These are phyloP conservation scores for Euglossa dilemma DNA, from an alignment of 1,140 invertebrate species.

Conservation along the genomic window DNA sequence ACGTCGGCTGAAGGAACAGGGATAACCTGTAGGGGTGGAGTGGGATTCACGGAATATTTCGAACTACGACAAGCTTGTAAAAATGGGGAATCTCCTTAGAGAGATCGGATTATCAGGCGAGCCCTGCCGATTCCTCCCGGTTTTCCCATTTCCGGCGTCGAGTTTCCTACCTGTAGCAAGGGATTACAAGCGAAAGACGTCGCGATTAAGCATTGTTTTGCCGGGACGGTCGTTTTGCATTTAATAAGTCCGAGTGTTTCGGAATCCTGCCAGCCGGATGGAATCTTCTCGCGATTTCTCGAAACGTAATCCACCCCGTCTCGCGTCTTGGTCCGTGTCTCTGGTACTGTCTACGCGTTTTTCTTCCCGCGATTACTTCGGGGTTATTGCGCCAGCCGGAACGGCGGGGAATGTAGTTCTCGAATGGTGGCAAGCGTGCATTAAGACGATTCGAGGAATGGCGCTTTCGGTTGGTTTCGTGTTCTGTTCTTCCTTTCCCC, in stretches of 20 bases:
- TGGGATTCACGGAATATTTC: constrained; percentile 66
- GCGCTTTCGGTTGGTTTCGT: too few relatives aligned
- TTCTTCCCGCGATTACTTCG: constrained; percentile 27
- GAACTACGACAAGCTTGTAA: constrained; percentile 59
- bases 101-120: constrained; percentile 64
- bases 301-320: constrained; percentile 3
- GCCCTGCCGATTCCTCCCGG: not conserved
- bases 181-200: constrained; percentile 64
- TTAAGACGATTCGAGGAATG: constrained; percentile 21
- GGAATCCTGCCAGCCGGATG: constrained; percentile 44
- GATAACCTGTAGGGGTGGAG: constrained; percentile 30
- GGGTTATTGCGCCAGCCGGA: constrained; percentile 22
- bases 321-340: not conserved
- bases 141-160: not conserved
- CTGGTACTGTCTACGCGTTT: not conserved
- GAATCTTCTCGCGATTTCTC: constrained; percentile 22
- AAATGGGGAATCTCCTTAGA: constrained; percentile 68
- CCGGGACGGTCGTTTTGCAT: constrained; percentile 63
- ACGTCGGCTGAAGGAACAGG: not conserved
- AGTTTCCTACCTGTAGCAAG: constrained; percentile 20
- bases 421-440: not conserved
- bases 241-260: constrained; percentile 68
- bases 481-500: not conserved
- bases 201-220: constrained; percentile 73
- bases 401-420: not conserved